Evolutionary conservation across 64 coral and sea anemone species (phyloP), one percentile per base, ranked within the genome.

Genomic region (Catalaphyllia jardinei): DNA sequence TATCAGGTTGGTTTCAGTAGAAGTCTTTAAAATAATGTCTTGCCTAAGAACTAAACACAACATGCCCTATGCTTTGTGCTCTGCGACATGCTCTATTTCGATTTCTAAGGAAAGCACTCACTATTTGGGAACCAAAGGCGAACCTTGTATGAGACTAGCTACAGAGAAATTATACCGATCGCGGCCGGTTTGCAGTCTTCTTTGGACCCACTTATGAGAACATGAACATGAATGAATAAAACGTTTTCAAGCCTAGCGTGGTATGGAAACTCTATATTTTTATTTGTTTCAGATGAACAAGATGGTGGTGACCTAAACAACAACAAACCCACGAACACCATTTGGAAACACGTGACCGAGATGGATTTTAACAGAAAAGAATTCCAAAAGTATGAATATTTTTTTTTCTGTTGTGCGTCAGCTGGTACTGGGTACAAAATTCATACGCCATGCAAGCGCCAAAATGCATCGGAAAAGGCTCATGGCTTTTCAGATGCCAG

Each of bases 311-410:
- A 87, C 1, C 42, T 77, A 35, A 93, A 93, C 72, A 89, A 93
- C 13, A 75, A 78, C 49, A 74, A 74, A 71, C 60, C 60, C 60
- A 78, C 67, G 52, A 87, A 82, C n/a, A 74, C 22, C 10, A 87
- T 99, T 63, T 99, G 97, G 97, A 92, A 95, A n/a, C 91, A 88
- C 61, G 77, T 99, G 39, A 82, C 88, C 29, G 97, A 99, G 65
- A 79, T 92, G 35, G 90, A 93, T 22, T 93, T 99, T 79, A 92
- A 95, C 52, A 89, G 28, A 76, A 91, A 91, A 49, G 94, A 99
- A 51, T 99, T 99, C 74, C 89, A 94, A 91, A 99, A 93, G 97
- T 99, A 99, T 80, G 82, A 30, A 9, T 29, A 52, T 29, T 46
- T 4, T 39, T 39, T 39, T 39, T 46, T 46, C 42, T 46, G 42